Conservation (phyloP, 1,140 invertebrate species). For the Pemphigus obesinymphae region DNA sequence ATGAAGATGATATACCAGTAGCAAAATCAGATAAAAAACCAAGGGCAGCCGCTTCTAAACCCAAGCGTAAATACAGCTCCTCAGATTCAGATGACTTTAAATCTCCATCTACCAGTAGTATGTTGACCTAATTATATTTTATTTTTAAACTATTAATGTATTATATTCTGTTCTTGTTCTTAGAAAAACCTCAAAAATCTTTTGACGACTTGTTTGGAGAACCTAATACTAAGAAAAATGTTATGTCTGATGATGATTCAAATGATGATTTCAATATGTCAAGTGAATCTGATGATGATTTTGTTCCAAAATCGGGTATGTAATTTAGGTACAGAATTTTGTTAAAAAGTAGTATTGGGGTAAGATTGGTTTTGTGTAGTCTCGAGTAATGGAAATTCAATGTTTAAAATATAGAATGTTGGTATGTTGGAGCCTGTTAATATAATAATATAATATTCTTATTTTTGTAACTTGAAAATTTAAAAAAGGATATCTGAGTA, state of each 20-base stretch:
- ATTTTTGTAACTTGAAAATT: too few relatives aligned
- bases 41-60: slow-evolving; percentile 2
- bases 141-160: not conserved
- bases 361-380: too few relatives aligned
- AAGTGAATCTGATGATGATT: not conserved
- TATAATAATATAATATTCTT: too few relatives aligned
- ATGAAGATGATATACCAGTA: not conserved
- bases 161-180: not conserved
- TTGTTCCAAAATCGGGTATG: slow-evolving; percentile 6
- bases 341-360: too few relatives aligned
- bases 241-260: not conserved
- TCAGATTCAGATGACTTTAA: slow-evolving; percentile 30
- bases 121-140: not conserved
- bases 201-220: slow-evolving; percentile 22
- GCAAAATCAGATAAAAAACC: not conserved
- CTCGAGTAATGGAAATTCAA: too few relatives aligned
- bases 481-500: too few relatives aligned
- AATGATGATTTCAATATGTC: slow-evolving; percentile 3
- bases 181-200: slow-evolving; percentile 26
- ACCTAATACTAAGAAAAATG: not conserved
- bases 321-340: too few relatives aligned
- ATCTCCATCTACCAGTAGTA: slow-evolving; percentile 9
- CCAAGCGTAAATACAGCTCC: slow-evolving; percentile 18
- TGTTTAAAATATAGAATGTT: too few relatives aligned
- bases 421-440: too few relatives aligned